phyloP scores from a whole-genome alignment of 1,140 invertebrate genomes.

The Brachionus asplanchnoidis region DNA sequence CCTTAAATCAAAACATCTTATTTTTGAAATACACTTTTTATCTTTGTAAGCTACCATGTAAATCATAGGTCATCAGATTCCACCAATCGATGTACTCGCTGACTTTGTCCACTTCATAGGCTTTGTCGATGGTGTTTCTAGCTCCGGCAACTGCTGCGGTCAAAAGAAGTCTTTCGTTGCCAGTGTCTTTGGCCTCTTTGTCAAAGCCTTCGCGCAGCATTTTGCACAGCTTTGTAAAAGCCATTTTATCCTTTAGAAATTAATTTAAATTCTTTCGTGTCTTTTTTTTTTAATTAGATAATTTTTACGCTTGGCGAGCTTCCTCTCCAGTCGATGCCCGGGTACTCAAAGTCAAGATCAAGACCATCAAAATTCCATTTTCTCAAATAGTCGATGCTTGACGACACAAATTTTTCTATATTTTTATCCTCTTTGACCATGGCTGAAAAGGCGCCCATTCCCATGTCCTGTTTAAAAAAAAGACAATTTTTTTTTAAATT shows the following conservation, averaged over 20 bases:
- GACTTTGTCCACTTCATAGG: slow-evolving; percentile 59
- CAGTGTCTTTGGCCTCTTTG: slow-evolving; percentile 55
- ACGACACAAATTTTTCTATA: slow-evolving; percentile 43
- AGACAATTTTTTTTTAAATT: neutral
- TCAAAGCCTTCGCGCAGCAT: slow-evolving; percentile 71
- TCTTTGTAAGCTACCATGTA: slow-evolving; percentile 8
- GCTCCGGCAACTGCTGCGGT: slow-evolving; percentile 62
- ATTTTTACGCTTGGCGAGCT: neutral
- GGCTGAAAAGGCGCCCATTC: slow-evolving; percentile 49
- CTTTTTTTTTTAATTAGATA: neutral
- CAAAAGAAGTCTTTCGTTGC: slow-evolving; percentile 56
- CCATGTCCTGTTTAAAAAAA: slow-evolving; percentile 22
- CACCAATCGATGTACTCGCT: slow-evolving; percentile 44
- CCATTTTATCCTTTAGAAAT: slow-evolving; percentile 17
- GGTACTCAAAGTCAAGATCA: slow-evolving; percentile 62
- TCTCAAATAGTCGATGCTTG: slow-evolving; percentile 74
- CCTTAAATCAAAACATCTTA: neutral
- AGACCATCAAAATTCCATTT: slow-evolving; percentile 88
- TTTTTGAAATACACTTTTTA: neutral
- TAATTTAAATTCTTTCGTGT: neutral
- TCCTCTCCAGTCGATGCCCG: slow-evolving; percentile 42
- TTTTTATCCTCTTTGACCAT: slow-evolving; percentile 42
- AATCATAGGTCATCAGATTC: slow-evolving; percentile 43
- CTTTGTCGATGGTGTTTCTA: slow-evolving; percentile 54
- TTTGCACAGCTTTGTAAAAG: slow-evolving; percentile 43